Evolutionary conservation across 2,888 invertebrate genomes (phyloP), one percentile per base, ranked within the genome.

Genomic region (Portevinia maculata): DNA sequence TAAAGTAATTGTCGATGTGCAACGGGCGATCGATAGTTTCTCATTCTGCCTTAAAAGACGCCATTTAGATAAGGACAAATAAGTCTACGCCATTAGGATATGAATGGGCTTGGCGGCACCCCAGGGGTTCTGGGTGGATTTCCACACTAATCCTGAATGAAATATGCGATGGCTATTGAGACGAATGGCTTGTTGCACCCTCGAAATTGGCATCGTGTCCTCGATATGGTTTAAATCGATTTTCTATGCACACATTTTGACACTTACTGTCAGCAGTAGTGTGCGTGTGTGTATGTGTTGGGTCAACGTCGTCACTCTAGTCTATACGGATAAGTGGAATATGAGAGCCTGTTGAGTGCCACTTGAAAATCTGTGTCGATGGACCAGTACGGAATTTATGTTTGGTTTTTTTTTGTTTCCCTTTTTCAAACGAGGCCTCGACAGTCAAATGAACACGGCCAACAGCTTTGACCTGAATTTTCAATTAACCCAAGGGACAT

Each of bases 271-370:
- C 52, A 6, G 44, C 4, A 32, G 9, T 19, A 17, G 44, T 3
- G 44, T 11, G 44, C 24, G 21, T 39, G 24, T 13, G 9, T 30
- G 48, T 13, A 1, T 2, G 9, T 13, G 2, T 1, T 13, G n/a
- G 19, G n/a, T n/a, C n/a, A n/a, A n/a, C n/a, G n/a, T n/a, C n/a
- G n/a, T n/a, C n/a, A n/a, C n/a, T n/a, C n/a, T n/a, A 9, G 5
- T 1, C 8, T 21, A 2, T 53, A 4, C n/a, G n/a, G 21, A 30
- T 44, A 44, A 48, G 50, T 44, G 59, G 30, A 60, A 67, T 44
- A 37, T 19, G 53, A 75, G 65, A 46, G 34, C 73, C 74, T 59
- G 74, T 74, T 57, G 65, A 75, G 52, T 37, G 19, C 19, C 59
- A 46, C 65, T 67, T 39, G n/a, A 57, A 41, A 57, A 50, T 57